phyloP scores from a whole-genome alignment of 2,797 vertebrate species.

The Anomalospiza imberbis region DNA sequence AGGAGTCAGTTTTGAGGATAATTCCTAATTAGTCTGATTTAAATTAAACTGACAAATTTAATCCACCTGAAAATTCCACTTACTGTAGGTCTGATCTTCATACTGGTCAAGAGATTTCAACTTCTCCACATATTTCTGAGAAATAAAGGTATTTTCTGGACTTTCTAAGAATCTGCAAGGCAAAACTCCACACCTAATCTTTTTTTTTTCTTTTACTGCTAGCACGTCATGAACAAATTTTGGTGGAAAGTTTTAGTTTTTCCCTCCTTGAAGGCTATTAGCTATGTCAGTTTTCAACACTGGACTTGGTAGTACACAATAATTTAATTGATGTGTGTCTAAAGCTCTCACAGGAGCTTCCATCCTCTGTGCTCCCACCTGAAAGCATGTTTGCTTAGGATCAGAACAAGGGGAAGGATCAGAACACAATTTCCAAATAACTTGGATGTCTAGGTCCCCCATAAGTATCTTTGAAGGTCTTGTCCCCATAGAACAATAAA shows the following conservation, averaged over 20 bases:
- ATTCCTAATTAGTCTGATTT: slow-evolving; percentile 75
- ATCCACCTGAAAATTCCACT: slow-evolving; percentile 78
- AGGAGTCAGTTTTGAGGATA: slow-evolving; percentile 73
- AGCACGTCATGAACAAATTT: neutral
- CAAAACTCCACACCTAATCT: neutral
- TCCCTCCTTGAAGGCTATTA: neutral
- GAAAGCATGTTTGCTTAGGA: neutral
- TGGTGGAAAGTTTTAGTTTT: neutral
- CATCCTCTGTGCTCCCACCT: neutral
- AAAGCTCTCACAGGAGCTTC: neutral
- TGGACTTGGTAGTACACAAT: neutral
- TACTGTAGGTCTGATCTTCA: slow-evolving; percentile 73
- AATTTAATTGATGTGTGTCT: neutral
- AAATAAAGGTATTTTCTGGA: slow-evolving; percentile 66
- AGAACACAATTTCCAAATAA: neutral
- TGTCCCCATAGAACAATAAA: neutral
- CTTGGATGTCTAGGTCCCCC: neutral
- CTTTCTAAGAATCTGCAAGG: slow-evolving; percentile 57
- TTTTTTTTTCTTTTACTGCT: neutral
- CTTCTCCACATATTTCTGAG: slow-evolving; percentile 77
- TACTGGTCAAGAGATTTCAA: slow-evolving; percentile 74
- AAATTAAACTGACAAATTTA: slow-evolving; percentile 80
- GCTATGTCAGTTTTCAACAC: neutral
- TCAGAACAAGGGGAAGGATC: neutral
- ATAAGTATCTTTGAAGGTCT: neutral